Evolutionary conservation across 2,797 vertebrate genomes (phyloP).

Genomic region (Cephalopachus bancanus): DNA sequence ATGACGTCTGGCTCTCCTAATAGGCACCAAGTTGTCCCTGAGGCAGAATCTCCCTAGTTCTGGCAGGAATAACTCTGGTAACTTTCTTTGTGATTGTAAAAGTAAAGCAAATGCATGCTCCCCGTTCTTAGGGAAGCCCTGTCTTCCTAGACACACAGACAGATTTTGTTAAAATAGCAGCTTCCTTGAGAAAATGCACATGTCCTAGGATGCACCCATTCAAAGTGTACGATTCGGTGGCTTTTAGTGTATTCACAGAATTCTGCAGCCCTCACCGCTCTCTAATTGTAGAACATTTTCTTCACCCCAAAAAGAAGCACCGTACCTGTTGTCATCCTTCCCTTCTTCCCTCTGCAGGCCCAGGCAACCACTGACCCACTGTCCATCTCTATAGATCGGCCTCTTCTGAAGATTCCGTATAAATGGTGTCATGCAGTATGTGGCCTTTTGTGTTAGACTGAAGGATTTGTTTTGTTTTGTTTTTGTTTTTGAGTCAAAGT

Average conservation of each 20-base stretch:
- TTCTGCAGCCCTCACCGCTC: background rate
- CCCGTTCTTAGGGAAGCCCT: background rate
- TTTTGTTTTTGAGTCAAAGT: too few relatives aligned
- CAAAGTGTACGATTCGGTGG: background rate
- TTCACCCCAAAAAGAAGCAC: background rate
- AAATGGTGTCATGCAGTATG: rapidly evolving
- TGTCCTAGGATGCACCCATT: background rate
- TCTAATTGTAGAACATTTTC: background rate
- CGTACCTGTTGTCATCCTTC: background rate
- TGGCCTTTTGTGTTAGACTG: background rate
- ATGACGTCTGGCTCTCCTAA: background rate
- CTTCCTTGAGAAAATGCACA: background rate
- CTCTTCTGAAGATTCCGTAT: background rate
- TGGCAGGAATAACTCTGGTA: background rate
- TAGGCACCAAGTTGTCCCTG: rapidly evolving
- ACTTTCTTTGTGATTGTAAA: background rate
- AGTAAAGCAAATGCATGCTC: background rate
- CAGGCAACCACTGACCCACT: too few relatives aligned
- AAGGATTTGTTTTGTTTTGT: too few relatives aligned
- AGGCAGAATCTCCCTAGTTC: background rate
- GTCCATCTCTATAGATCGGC: background rate
- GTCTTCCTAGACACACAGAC: background rate
- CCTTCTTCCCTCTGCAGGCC: rapidly evolving
- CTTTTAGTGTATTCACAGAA: background rate
- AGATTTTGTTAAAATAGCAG: background rate